A percentile compares a stretch with the other conserved stretches of the same genome.
Conservation (phyloP, 1,140 invertebrate species). For the Atopsyche davidsoni region DNA sequence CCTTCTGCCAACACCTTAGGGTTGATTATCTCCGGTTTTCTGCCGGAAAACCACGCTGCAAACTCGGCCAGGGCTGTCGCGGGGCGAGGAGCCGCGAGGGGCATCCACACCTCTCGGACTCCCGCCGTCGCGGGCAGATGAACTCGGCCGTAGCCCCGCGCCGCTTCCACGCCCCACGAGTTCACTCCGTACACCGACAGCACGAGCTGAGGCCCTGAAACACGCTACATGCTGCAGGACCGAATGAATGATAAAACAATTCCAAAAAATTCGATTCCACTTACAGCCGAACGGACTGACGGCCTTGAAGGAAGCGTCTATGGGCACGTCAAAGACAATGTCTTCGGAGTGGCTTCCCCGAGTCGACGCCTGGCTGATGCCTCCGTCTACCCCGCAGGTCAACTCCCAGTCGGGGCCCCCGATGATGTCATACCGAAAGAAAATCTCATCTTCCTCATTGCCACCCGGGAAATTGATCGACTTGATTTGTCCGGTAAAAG, state of each 20-base stretch:
- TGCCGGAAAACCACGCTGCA: constrained; percentile 24
- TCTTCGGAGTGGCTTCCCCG: constrained; percentile 32
- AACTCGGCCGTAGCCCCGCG: constrained; percentile 37
- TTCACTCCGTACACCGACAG: constrained; percentile 38
- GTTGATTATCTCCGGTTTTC: constrained; percentile 23
- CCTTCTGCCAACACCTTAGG: constrained; percentile 23
- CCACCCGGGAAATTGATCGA: constrained; percentile 17
- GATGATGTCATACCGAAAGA: constrained; percentile 38
- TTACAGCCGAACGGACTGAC: constrained; percentile 41
- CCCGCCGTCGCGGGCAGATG: constrained; percentile 34
- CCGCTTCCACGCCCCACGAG: constrained; percentile 32
- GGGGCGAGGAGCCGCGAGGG: constrained; percentile 21
- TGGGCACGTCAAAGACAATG: constrained; percentile 40
- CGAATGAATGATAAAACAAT: neutral
- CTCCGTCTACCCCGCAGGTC: constrained; percentile 34
- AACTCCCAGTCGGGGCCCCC: constrained; percentile 38
- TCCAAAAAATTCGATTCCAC: constrained; percentile 17
- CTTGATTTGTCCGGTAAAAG: constrained; percentile 22
- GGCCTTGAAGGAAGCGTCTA: constrained; percentile 39
- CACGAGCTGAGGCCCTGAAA: constrained; percentile 40
- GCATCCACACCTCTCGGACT: constrained; percentile 9
- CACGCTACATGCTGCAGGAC: neutral
- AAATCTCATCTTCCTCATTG: constrained; percentile 30
- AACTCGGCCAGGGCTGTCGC: constrained; percentile 19
- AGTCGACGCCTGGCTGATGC: constrained; percentile 36